Base-by-base conservation (phyloP, 2,888 invertebrate genomes). In the Sialis fuliginosa region DNA sequence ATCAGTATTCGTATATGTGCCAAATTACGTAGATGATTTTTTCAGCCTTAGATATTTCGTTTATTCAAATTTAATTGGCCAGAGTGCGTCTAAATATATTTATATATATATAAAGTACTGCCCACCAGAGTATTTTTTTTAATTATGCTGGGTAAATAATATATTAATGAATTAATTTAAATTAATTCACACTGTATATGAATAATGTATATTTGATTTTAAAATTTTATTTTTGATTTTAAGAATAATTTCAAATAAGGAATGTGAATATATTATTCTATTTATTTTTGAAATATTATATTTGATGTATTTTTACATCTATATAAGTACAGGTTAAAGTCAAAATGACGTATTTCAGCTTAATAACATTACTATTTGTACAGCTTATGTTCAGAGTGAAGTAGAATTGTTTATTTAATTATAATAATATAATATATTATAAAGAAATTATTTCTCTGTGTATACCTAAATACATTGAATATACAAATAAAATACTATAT, bases 381-480 rank as follows among this genome's bases (percentile, higher is more conserved):
- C 47, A 47, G 47, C 47, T 47, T 47, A 47, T 42, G 47, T 42
- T 47, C 34, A 47, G 34, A 47, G 34, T 45, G 34, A 47, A 47
- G 30, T 42, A 47, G 47, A 37, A 47, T 34, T 47, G 47, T 39
- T 47, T 37, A 45, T 45, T 45, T 42, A 31, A 22, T 22, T 37
- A 45, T 22, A 35, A 45, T 45, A 45, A 13, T 45, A 37, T 45
- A 45, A 45, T 35, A 37, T 37, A 35, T 35, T 37, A 45, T 22
- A 45, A 35, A 44, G n/a, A 45, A 45, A 45, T 22, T 22, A 22
- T 22, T 22, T 22, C 22, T 22, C 22, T 22, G 22, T 22, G 22
- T 22, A 22, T 22, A 22, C 22, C 22, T 22, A 22, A 22, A 22
- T 22, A 22, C 22, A 22, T 22, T 22, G 22, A 22, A 22, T 22